Base-by-base conservation (phyloP, 2,888 invertebrate species). In the Andricus quercusramuli region DNA sequence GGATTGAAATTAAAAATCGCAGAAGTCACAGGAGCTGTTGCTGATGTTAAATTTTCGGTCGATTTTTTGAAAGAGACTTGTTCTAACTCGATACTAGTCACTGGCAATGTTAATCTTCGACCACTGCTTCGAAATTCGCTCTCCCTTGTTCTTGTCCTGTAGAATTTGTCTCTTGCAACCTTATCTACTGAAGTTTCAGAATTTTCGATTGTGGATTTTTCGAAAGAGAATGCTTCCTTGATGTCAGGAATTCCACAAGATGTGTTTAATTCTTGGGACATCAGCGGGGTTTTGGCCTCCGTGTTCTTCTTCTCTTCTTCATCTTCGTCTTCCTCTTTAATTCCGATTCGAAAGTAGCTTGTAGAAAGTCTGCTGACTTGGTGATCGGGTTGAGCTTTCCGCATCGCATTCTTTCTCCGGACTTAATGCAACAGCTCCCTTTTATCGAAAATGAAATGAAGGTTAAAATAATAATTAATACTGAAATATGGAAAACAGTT, bases 391-490 rank as follows among this genome's bases (percentile, higher is more conserved):
- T 85, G 80, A 76, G 86, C 85, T 84, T 86, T 91, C 90, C 85
- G 89, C 91, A 91, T 91, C 82, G 90, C 90, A 91, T 90, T 77
- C 68, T 68, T 67, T 77, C 29, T 56, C 67, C 47, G 62, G n/a
- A 56, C 32, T 74, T 74, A 32, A 32, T 5, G 25, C 37, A 37
- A 37, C 74, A 9, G 51, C 32, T 74, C 51, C 74, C 37, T 32
- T 56, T 51, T 11, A 20, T 56, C 56, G 56, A 22, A 74, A 74
- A 74, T 51, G 20, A 29, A 51, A 25, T 64, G 29, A 15, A 29
- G 22, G 11, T 64, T 29, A 64, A 17, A 59, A 59, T 11, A 59
- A 59, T 22, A 22, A n/a, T 17, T 22, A 22, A 20, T 59, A 59
- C n/a, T 59, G 3, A 59, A 8, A 59, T 22, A 3, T 59, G 56